These are phyloP conservation scores for Malurus melanocephalus DNA, from an alignment of 2,113 vertebrate genomes.

Conservation along the genomic window DNA sequence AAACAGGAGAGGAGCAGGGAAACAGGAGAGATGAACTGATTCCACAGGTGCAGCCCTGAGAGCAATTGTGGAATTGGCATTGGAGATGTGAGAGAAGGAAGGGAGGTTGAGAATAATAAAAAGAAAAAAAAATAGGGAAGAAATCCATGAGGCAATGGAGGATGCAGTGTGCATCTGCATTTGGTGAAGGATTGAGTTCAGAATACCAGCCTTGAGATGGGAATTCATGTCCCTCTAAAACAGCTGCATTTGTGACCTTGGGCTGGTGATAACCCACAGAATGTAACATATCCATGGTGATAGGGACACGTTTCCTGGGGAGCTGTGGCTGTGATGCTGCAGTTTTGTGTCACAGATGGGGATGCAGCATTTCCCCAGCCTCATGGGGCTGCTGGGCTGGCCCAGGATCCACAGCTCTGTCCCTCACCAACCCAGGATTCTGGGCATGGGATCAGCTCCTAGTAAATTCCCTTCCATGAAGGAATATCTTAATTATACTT, in stretches of 20 bases:
- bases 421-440: not conserved
- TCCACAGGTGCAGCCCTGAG: not conserved
- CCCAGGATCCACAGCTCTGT: rapidly evolving
- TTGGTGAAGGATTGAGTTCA: not conserved
- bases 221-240: not conserved
- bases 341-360: not conserved
- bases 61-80: not conserved
- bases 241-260: not conserved
- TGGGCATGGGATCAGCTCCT: rapidly evolving
- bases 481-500: not conserved
- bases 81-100: not conserved
- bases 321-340: not conserved
- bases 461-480: not conserved
- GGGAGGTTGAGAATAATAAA: not conserved
- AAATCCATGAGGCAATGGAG: not conserved
- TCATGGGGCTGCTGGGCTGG: not conserved
- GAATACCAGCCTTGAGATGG: not conserved
- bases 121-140: rapidly evolving
- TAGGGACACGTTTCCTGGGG: not conserved
- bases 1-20: not conserved
- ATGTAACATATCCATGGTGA: rapidly evolving
- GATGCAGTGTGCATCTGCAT: not conserved
- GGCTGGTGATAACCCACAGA: not conserved
- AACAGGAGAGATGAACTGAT: not conserved
- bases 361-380: rapidly evolving